These are phyloP conservation scores for Lethenteron reissneri DNA, from an alignment of 2,113 vertebrate genomes.

Conservation along the genomic window DNA sequence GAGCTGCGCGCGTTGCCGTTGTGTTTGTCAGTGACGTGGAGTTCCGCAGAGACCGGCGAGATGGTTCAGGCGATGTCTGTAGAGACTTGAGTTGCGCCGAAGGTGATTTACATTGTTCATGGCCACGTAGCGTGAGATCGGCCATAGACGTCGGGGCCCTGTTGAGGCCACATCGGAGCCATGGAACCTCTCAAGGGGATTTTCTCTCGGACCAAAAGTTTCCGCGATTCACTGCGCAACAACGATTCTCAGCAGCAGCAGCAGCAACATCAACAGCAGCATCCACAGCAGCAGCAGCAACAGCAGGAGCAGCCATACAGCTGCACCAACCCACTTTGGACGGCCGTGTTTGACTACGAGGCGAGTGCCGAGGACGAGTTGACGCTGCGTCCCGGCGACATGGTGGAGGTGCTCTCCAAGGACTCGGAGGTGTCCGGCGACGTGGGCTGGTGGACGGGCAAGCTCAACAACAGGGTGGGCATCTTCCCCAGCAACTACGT, in stretches of 20 bases:
- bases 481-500: conserved; percentile 63
- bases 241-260: neutral
- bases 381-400: conserved; percentile 43
- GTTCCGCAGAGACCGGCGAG: neutral
- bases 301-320: conserved; percentile 65
- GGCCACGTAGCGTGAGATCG: neutral
- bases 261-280: no score
- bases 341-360: conserved; percentile 52
- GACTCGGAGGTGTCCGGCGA: conserved; percentile 53
- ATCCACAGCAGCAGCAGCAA: conserved; percentile 40
- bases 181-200: conserved; percentile 2
- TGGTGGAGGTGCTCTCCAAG: conserved; percentile 55
- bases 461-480: conserved; percentile 47
- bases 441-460: conserved; percentile 65
- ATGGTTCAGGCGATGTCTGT: neutral
- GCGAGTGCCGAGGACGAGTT: conserved; percentile 56
- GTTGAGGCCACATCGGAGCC: no score
- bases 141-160: neutral
- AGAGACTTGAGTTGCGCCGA: neutral
- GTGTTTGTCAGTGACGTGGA: neutral
- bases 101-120: neutral
- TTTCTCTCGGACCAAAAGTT: neutral
- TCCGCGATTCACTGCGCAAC: conserved; percentile 1
- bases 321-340: conserved; percentile 29
- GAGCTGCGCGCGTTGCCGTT: neutral